These are phyloP conservation scores for Eupristina koningsbergeri DNA, from an alignment of 1,140 invertebrate genomes.

Conservation along the genomic window DNA sequence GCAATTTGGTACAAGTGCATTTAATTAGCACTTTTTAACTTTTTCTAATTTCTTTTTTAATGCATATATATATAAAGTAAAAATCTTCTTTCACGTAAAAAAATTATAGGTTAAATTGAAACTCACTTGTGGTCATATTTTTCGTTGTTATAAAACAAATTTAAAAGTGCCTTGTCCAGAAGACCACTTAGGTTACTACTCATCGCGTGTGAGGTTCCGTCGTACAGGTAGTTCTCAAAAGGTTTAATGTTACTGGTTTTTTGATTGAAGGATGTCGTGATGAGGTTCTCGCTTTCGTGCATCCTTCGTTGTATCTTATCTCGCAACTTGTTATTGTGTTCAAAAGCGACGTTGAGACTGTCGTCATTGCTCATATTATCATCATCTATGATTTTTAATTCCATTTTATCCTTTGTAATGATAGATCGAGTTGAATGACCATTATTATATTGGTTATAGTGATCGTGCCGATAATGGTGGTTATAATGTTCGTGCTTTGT, in stretches of 20 bases:
- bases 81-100: no score
- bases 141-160: slow-evolving; percentile 67
- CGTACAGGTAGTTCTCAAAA: slow-evolving; percentile 7
- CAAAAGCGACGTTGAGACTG: slow-evolving; percentile 70
- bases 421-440: slow-evolving; percentile 51
- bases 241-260: slow-evolving; percentile 34
- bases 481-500: slow-evolving; percentile 36
- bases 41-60: no score
- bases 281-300: slow-evolving; percentile 69
- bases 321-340: slow-evolving; percentile 70
- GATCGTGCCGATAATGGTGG: slow-evolving; percentile 32
- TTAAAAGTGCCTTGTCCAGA: slow-evolving; percentile 68
- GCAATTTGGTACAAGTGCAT: no score
- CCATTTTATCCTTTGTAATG: slow-evolving; percentile 62
- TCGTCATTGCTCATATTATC: slow-evolving; percentile 69
- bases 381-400: slow-evolving; percentile 44
- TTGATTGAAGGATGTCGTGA: slow-evolving; percentile 66
- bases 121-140: slow-evolving; percentile 71
- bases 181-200: slow-evolving; percentile 61
- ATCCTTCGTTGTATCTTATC: slow-evolving; percentile 72
- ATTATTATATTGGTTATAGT: slow-evolving; percentile 42
- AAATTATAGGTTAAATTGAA: background rate
- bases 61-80: no score
- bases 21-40: no score
- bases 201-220: slow-evolving; percentile 21